Evolutionary conservation across 2,888 invertebrate species (phyloP).

Genomic region (Seira ritae): DNA sequence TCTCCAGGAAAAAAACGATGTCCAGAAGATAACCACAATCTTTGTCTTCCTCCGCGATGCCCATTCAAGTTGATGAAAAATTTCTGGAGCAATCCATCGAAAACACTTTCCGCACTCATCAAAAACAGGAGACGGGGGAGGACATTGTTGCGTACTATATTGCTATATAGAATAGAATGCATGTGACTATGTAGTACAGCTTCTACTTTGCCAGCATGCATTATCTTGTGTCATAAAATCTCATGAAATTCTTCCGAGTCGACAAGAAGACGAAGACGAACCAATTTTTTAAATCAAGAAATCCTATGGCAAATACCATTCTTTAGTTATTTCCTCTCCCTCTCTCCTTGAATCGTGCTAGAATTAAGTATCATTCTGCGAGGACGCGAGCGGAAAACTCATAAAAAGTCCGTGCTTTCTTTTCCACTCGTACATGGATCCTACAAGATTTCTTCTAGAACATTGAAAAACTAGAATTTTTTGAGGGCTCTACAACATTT

Average conservation of each 20-base stretch:
- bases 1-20: background rate
- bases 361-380: constrained; percentile 25
- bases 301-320: constrained; percentile 26
- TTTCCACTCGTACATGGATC: too few species aligned
- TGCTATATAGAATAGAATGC: too few species aligned
- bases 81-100: constrained; percentile 4
- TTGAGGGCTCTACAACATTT: background rate
- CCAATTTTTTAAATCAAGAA: constrained; percentile 56
- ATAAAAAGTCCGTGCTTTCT: constrained; percentile 24
- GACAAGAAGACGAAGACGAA: constrained; percentile 33
- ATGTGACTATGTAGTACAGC: too few species aligned
- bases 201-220: too few species aligned
- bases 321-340: constrained; percentile 25
- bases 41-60: background rate
- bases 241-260: constrained; percentile 26
- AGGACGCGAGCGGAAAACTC: constrained; percentile 36
- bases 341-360: constrained; percentile 23
- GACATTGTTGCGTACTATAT: background rate
- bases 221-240: constrained; percentile 44
- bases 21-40: constrained; percentile 16
- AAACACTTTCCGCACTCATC: background rate
- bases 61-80: constrained; percentile 20
- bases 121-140: constrained; percentile 2
- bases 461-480: background rate
- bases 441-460: too few species aligned